Percentiles rank a stretch among this genome's conserved stretches.
Conservation (phyloP, 1,140 invertebrate species). For the Gonatopus flavifemur region DNA sequence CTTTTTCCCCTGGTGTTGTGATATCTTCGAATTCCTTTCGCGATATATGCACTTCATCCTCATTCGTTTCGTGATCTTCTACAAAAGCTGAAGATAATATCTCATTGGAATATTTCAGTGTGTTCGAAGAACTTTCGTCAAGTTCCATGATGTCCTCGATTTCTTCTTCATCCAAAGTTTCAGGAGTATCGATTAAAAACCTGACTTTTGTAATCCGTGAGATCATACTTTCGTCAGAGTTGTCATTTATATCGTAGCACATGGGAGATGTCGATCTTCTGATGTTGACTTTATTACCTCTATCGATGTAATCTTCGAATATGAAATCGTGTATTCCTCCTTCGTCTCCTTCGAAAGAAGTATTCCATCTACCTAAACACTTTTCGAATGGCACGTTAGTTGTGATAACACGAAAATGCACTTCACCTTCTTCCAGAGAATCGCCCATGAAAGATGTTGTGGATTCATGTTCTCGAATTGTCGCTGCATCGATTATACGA, state of each 20-base stretch:
- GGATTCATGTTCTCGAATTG: too few relatives aligned
- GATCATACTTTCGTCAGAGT: slow-evolving; percentile 5
- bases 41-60: too few relatives aligned
- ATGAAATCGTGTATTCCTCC: slow-evolving; percentile 26
- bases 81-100: too few relatives aligned
- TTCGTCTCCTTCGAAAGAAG: slow-evolving; percentile 14
- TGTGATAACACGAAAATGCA: slow-evolving; percentile 49
- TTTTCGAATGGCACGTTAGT: slow-evolving; percentile 49
- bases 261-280: slow-evolving; percentile 7
- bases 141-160: not conserved
- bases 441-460: not conserved
- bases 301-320: slow-evolving; percentile 42
- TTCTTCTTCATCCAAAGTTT: slow-evolving; percentile 13
- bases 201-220: slow-evolving; percentile 37
- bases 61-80: too few relatives aligned
- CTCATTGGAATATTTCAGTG: too few relatives aligned
- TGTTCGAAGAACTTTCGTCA: slow-evolving; percentile 8
- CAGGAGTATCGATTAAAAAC: slow-evolving; percentile 41
- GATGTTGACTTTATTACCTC: slow-evolving; percentile 20
- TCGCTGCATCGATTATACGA: slow-evolving; percentile 2
- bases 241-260: slow-evolving; percentile 4
- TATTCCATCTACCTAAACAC: slow-evolving; percentile 33
- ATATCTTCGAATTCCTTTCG: too few relatives aligned
- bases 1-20: too few relatives aligned
- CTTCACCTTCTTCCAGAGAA: slow-evolving; percentile 17